These are phyloP conservation scores for Onychomys leucogaster DNA, from an alignment of 2,797 vertebrate species.

Conservation along the genomic window DNA sequence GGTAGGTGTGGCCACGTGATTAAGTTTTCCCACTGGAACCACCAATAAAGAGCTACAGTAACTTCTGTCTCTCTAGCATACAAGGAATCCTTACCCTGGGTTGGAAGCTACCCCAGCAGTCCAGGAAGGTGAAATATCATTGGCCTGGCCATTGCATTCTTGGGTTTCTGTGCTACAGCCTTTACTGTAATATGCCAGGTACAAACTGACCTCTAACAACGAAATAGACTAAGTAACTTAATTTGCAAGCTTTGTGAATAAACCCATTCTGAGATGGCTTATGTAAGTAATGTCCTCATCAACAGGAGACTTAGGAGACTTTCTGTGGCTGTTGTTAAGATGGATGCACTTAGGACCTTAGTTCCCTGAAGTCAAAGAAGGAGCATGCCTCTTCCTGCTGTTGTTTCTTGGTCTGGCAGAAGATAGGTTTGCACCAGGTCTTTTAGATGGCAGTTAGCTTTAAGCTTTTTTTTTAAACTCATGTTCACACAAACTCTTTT, in stretches of 20 bases:
- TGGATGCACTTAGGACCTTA: background rate
- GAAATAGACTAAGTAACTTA: background rate
- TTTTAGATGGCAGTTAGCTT: background rate
- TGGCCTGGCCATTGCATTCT: background rate
- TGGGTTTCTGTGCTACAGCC: background rate
- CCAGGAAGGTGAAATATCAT: background rate
- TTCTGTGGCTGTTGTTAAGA: background rate
- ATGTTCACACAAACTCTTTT: too few species aligned
- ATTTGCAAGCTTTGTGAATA: background rate
- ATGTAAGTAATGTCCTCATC: background rate
- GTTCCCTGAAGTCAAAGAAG: background rate
- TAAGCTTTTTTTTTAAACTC: background rate
- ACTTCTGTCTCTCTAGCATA: background rate
- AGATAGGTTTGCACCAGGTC: background rate
- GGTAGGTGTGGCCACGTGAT: background rate
- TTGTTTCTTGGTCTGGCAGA: background rate
- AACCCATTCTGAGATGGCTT: background rate
- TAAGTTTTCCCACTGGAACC: background rate
- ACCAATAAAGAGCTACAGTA: background rate
- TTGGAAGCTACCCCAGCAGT: background rate
- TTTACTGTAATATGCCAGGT: background rate
- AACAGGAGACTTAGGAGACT: background rate
- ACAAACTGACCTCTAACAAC: background rate
- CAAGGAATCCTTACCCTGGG: background rate
- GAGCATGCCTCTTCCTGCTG: background rate